Evolutionary conservation across 53 echinoderm and acorn worm species (phyloP).

Genomic region (Holothuria scabra): DNA sequence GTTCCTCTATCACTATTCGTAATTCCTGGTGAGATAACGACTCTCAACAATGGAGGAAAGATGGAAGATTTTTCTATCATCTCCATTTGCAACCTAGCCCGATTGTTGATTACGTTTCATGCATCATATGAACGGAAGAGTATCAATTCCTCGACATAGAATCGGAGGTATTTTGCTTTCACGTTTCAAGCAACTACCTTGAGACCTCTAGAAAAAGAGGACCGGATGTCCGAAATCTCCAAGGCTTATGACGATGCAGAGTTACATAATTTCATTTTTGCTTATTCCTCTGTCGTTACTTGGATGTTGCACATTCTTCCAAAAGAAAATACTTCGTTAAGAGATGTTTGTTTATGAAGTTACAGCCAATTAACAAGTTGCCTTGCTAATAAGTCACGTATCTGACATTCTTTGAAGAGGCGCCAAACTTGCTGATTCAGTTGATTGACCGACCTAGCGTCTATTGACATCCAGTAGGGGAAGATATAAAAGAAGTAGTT

Average conservation of each 20-base stretch:
- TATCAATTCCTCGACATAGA: constrained; percentile 12
- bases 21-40: too few species aligned
- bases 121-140: too few species aligned
- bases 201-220: not conserved
- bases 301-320: not conserved
- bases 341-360: constrained; percentile 46
- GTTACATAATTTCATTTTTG: not conserved
- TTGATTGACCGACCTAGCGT: too few species aligned
- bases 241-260: not conserved
- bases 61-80: too few species aligned
- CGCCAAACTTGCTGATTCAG: not conserved
- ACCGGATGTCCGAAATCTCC: not conserved
- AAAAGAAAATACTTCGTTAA: constrained; percentile 1
- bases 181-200: constrained; percentile 12
- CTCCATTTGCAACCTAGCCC: too few species aligned
- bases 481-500: too few species aligned
- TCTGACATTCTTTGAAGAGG: constrained; percentile 26
- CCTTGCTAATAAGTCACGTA: constrained; percentile 28
- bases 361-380: constrained; percentile 43
- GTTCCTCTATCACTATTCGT: too few species aligned
- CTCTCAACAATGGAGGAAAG: too few species aligned
- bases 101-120: too few species aligned
- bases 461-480: too few species aligned
- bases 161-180: not conserved
- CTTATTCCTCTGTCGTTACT: not conserved